Conservation (phyloP, 2,888 invertebrate species). For the Pharmacophagus antenor region DNA sequence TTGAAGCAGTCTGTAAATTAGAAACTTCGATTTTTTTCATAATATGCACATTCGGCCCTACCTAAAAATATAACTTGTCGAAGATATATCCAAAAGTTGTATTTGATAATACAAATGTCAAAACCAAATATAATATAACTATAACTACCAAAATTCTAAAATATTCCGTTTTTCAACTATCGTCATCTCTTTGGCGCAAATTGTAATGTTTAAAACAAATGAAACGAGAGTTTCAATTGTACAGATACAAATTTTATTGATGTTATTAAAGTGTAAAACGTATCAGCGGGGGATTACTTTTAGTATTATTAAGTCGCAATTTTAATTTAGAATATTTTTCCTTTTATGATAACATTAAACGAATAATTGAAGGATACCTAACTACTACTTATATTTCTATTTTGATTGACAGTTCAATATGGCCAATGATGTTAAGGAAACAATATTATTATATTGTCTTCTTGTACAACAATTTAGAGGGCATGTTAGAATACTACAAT, state of each 20-base stretch:
- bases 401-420: too few species aligned
- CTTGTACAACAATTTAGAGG: too few species aligned
- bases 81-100: neutral
- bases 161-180: neutral
- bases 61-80: neutral
- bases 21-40: neutral
- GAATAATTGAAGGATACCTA: too few species aligned
- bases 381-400: too few species aligned
- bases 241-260: neutral
- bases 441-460: too few species aligned
- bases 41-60: neutral
- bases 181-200: neutral
- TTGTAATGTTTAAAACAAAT: neutral
- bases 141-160: too few species aligned
- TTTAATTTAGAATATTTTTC: too few species aligned
- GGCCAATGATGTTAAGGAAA: too few species aligned
- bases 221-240: neutral
- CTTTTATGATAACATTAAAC: too few species aligned
- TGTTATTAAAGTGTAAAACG: neutral
- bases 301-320: too few species aligned
- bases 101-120: neutral
- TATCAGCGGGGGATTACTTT: too few species aligned
- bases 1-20: neutral
- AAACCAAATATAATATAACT: neutral
- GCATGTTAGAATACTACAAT: too few species aligned